Conservation (phyloP, 2,888 invertebrate species). For the Atherix ibis region DNA sequence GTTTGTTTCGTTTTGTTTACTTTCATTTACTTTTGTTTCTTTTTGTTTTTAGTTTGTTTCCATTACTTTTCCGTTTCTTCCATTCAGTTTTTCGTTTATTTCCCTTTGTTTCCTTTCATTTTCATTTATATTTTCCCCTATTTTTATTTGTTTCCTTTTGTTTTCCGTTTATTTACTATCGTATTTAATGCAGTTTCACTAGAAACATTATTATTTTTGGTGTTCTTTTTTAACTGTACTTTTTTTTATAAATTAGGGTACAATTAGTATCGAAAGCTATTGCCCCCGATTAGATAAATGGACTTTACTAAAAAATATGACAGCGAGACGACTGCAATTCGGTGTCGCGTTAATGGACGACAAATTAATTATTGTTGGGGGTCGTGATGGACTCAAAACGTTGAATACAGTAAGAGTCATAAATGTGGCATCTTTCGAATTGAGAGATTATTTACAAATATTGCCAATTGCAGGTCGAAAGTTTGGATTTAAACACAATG, state of each 20-base stretch:
- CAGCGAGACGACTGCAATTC: slow-evolving; percentile 61
- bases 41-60: too few relatives aligned
- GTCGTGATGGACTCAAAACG: slow-evolving; percentile 85
- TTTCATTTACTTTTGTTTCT: too few relatives aligned
- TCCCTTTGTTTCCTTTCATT: too few relatives aligned
- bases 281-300: slow-evolving; percentile 31
- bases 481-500: slow-evolving; percentile 65
- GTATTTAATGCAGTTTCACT: too few relatives aligned
- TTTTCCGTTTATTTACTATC: too few relatives aligned
- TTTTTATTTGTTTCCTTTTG: too few relatives aligned
- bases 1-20: too few relatives aligned
- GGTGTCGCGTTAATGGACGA: slow-evolving; percentile 75
- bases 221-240: neutral
- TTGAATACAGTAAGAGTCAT: slow-evolving; percentile 69
- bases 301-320: slow-evolving; percentile 30
- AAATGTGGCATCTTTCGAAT: too few relatives aligned
- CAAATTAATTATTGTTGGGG: slow-evolving; percentile 76
- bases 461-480: slow-evolving; percentile 61
- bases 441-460: too few relatives aligned
- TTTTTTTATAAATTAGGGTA: slow-evolving; percentile 35
- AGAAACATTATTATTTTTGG: neutral
- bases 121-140: too few relatives aligned
- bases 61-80: too few relatives aligned
- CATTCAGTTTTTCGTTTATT: too few relatives aligned
- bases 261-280: slow-evolving; percentile 81